These are phyloP conservation scores for Drosophila pectinifera DNA, from an alignment of 1,140 invertebrate genomes.

Conservation along the genomic window DNA sequence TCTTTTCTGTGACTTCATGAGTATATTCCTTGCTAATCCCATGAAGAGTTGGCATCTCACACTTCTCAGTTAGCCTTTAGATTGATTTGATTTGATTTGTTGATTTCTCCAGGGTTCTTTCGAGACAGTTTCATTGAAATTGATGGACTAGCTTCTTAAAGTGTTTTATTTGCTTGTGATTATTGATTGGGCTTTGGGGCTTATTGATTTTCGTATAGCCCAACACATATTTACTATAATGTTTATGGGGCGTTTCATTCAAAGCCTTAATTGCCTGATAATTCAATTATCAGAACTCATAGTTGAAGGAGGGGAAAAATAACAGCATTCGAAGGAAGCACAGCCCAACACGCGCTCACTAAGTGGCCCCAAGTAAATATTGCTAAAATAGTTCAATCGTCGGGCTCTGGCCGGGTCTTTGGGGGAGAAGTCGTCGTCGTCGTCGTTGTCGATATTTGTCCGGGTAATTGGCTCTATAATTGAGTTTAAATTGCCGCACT, in stretches of 20 bases:
- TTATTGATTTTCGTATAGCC: slow-evolving; percentile 19
- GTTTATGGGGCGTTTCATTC: slow-evolving; percentile 62
- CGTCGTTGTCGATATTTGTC: slow-evolving; percentile 1
- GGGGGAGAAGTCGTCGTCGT: slow-evolving; percentile 7
- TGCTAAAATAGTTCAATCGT: slow-evolving; percentile 22
- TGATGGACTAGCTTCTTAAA: slow-evolving; percentile 25
- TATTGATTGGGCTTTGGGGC: slow-evolving; percentile 37
- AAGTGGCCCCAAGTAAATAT: slow-evolving; percentile 40
- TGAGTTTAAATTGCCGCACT: slow-evolving; percentile 48
- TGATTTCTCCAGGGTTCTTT: too few relatives aligned
- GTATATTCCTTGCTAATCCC: too few relatives aligned
- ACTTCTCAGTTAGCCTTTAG: too few relatives aligned
- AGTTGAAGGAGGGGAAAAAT: slow-evolving; percentile 49
- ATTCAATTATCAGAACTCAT: slow-evolving; percentile 76
- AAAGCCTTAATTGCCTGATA: slow-evolving; percentile 73
- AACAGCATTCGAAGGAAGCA: slow-evolving; percentile 1
- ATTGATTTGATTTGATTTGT: too few relatives aligned
- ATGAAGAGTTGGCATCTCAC: too few relatives aligned
- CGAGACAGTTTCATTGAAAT: slow-evolving; percentile 16
- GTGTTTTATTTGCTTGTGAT: slow-evolving; percentile 45
- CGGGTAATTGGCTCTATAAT: slow-evolving; percentile 35
- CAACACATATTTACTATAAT: slow-evolving; percentile 21
- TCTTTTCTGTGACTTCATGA: too few relatives aligned
- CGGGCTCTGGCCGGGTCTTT: not conserved
- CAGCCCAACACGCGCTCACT: slow-evolving; percentile 55